Evolutionary conservation across 2,113 vertebrate genomes (phyloP), one percentile per base, ranked within the genome.

Genomic region (Chloroceryle aenea): DNA sequence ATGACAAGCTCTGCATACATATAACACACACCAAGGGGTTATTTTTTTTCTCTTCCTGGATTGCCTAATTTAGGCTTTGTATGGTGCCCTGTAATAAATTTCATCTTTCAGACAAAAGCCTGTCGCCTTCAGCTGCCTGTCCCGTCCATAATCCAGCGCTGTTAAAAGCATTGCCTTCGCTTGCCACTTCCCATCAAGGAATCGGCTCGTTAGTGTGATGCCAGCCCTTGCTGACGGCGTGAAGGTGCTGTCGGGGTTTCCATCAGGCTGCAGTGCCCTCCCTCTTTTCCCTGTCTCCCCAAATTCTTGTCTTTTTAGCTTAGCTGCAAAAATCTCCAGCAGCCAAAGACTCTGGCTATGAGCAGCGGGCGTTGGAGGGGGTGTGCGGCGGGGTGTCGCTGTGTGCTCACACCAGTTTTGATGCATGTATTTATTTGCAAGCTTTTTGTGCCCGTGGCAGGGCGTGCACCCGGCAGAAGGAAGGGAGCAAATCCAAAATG

Each of bases 31-130:
- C 86, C 53, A 34, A 74, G 64, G 32, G 18, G 0, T 6, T 32
- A 7, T 29, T 6, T 14, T 2, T 15, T 7, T 16, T 2, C 56
- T 89, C 90, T 59, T 71, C 77, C 61, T 59, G 82, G 79, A 50
- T 90, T 95, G 93, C 87, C 94, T 94, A 93, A 93, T 90, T 87
- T 85, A 74, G 94, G 69, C 76, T 95, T 89, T 76, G 73, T 62
- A 34, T 56, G 81, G 85, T 91, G 80, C 92, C 89, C 88, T 75
- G 85, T 32, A 72, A 94, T 95, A 93, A 91, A 95, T 95, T 87
- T 63, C 40, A 80, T 73, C 72, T 73, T 68, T 53, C 90, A 96
- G 81, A 85, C 93, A 96, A 86, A 58, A 59, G 48, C 79, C 73
- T 29, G 14, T 77, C 16, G 14, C 84, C 79, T 85, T 85, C 66